A percentile compares a stretch with the other conserved stretches of the same genome.
Evolutionary conservation across 2,888 invertebrate genomes (phyloP).

Genomic region (Phania funesta): DNA sequence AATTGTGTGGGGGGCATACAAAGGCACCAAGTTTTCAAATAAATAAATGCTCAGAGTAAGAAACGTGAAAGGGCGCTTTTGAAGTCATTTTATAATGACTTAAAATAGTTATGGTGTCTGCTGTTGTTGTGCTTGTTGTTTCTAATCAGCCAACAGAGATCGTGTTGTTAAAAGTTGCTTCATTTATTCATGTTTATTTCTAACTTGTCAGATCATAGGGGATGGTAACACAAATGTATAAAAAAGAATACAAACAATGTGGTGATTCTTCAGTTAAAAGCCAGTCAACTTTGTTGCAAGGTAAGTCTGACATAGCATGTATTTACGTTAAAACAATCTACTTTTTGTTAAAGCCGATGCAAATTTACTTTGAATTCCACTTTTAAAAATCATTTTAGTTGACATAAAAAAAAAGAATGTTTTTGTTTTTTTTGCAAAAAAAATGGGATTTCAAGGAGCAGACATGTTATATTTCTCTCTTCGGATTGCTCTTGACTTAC

Average conservation of each 20-base stretch:
- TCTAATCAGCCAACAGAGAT: slow-evolving; percentile 57
- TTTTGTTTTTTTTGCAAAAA: no score
- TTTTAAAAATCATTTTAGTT: no score
- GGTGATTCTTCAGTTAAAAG: background rate
- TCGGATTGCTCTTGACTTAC: no score
- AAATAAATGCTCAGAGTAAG: slow-evolving; percentile 2
- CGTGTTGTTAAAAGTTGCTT: slow-evolving; percentile 64
- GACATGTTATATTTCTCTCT: no score
- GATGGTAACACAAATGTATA: slow-evolving; percentile 20
- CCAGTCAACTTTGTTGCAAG: background rate
- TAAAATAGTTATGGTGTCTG: slow-evolving; percentile 22
- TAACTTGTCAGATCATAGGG: slow-evolving; percentile 31
- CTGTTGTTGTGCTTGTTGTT: slow-evolving; percentile 10
- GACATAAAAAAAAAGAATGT: no score
- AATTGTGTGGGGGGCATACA: background rate
- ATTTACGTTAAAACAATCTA: no score
- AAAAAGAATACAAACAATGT: background rate
- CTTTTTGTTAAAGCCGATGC: no score
- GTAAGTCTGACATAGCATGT: no score
- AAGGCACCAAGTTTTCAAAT: background rate
- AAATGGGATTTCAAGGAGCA: no score
- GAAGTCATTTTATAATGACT: slow-evolving; percentile 58
- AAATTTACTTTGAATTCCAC: no score
- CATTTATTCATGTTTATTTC: slow-evolving; percentile 64
- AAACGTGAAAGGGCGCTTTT: slow-evolving; percentile 63